These are phyloP conservation scores for Phymastichus coffea DNA, from an alignment of 1,140 invertebrate species.

Conservation along the genomic window DNA sequence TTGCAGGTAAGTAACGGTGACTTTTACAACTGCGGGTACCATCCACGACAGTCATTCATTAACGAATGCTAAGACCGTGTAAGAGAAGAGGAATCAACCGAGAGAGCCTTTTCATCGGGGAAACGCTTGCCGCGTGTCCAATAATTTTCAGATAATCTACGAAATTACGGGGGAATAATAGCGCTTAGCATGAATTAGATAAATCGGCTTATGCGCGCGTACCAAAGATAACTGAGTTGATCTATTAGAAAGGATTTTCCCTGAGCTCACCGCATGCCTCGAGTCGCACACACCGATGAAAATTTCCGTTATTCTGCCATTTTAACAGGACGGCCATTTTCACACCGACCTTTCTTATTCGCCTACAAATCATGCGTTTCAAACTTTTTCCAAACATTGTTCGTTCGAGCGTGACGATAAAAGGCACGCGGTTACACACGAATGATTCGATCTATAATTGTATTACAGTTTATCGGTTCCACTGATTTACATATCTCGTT, in stretches of 20 bases:
- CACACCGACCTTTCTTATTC: no score
- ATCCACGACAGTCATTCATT: conserved; percentile 11
- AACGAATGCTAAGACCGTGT: not conserved
- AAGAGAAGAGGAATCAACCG: conserved; percentile 4
- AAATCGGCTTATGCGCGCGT: not conserved
- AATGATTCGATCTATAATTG: no score
- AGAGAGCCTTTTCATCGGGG: not conserved
- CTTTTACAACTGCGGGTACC: not conserved
- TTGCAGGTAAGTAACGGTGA: conserved; percentile 42
- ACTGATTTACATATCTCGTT: no score
- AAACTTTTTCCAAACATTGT: no score
- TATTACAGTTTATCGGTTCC: no score
- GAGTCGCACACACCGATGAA: no score
- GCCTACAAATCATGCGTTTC: no score
- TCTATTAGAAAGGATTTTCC: conserved; percentile 11
- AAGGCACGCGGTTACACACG: no score
- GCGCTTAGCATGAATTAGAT: not conserved
- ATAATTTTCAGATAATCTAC: conserved; percentile 22
- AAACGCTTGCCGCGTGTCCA: not conserved
- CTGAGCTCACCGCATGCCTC: no score
- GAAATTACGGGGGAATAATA: conserved; percentile 14
- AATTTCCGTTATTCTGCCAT: no score
- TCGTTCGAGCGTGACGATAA: no score
- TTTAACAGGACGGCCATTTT: no score
- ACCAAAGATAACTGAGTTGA: conserved; percentile 2